Conservation (phyloP, 2,888 invertebrate species). For the Coelinius sp. region DNA sequence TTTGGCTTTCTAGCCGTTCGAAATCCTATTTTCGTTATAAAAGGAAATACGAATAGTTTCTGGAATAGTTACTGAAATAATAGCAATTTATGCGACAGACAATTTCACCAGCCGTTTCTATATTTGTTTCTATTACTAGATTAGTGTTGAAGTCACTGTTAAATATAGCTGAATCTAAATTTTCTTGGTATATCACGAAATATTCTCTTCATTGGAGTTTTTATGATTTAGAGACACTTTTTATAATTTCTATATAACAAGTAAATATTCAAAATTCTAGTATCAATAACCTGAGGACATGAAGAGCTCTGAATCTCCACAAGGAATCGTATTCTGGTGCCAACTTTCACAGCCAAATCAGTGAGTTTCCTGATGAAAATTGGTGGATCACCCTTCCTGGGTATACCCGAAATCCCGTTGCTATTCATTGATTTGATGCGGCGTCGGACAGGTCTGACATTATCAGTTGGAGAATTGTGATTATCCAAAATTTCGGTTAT, state of each 20-base stretch:
- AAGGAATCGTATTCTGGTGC: constrained; percentile 86
- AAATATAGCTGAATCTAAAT: neutral
- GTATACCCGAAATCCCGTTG: constrained; percentile 58
- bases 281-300: constrained; percentile 80
- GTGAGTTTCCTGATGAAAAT: constrained; percentile 86
- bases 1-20: neutral
- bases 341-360: constrained; percentile 91
- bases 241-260: too few relatives aligned
- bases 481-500: constrained; percentile 79
- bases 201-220: neutral
- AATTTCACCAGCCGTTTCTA: neutral
- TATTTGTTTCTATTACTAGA: neutral
- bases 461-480: constrained; percentile 68
- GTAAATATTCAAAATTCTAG: too few relatives aligned
- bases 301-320: constrained; percentile 87
- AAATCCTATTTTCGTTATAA: neutral
- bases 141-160: neutral
- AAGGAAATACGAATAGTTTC: neutral
- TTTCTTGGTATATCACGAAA: too few relatives aligned
- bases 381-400: constrained; percentile 80
- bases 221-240: too few relatives aligned
- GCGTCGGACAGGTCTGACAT: constrained; percentile 46
- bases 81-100: neutral
- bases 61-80: neutral
- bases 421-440: constrained; percentile 61